Base-by-base conservation (phyloP, 1,140 invertebrate genomes). In the Calosoma granatense region DNA sequence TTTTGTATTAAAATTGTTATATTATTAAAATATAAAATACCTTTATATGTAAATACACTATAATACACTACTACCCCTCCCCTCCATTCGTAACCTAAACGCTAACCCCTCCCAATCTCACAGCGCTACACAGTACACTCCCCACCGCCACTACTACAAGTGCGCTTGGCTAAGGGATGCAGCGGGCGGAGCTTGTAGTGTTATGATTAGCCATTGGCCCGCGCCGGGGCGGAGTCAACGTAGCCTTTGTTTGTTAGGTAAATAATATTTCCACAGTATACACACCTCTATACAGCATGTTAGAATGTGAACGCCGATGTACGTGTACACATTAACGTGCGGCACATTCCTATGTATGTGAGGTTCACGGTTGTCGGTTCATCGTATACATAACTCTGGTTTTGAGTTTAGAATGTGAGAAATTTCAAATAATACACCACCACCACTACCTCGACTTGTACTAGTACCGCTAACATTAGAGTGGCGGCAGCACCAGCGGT, bases 261-360 rank as follows among this genome's bases (percentile, higher is more conserved):
- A 71, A 71, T 71, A 71, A 71, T 71, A 70, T 71, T 71, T n/a
- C 64, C 66, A 64, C 63, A 70, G 67, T 70, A 69, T 70, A 64
- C 70, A 71, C 63, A 71, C 68, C 70, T 66, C 67, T 69, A 68
- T 70, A 63, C 61, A 55, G 26, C 12, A 57, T 51, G 22, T 63
- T 61, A 68, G 67, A 70, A 61, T 66, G 64, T 63, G 57, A 63
- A 51, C 41, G 41, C 4, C 22, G 39, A n/a, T n/a, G 51, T 17
- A 51, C 26, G 12, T 4, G 55, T 56, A 55, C 17, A 36, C 43
- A 21, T 43, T 26, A 20, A 20, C 55, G 14, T 14, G 1, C n/a
- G 26, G 4, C 26, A 66, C 63, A 57, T 57, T 65, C 63, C 26
- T 30, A 30, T 67, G 51, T 61, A 30, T n/a, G n/a, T n/a, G n/a